Evolutionary conservation across 2,888 invertebrate genomes (phyloP), one percentile per base, ranked within the genome.

Genomic region (Oxytorus armatus): DNA sequence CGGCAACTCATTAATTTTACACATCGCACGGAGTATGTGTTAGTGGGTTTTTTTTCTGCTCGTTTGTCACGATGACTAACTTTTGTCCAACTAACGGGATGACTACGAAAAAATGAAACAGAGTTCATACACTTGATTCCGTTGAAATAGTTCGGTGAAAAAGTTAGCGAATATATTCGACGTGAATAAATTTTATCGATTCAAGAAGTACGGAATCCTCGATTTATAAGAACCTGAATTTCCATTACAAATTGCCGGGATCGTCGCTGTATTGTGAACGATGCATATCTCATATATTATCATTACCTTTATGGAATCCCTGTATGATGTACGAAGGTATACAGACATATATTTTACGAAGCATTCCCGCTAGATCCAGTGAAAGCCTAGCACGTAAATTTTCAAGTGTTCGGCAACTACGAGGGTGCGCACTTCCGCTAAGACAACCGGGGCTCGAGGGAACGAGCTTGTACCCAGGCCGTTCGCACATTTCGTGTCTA

Each of bases 311-410:
- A 36, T 65, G 18, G 11, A 47, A 49, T 36, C 55, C 55, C 11
- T 25, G 21, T 57, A 66, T 57, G 57, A 42, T 23, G 36, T 47
- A 29, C 21, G 44, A n/a, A n/a, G 18, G 8, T 16, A 44, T 63
- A 49, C n/a, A 55, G 33, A 18, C 39, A 42, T 51, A 69, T 63
- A 79, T 70, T 65, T 69, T 59, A 70, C 42, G 69, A n/a, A 16
- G 47, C 42, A 59, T 76, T 47, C 42, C n/a, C 72, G 39, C 29
- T 76, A 55, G 68, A 80, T 72, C 76, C 68, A 29, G 53, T 55
- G 63, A 73, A 72, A 76, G 66, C 72, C 61, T 33, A 25, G 72
- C 36, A 53, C 68, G 72, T 72, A 72, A 80, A 76, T 80, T 80
- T n/a, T 66, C 11, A 57, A 59, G 29, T 53, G 57, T 75, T 75